These are phyloP conservation scores for Calameuta filiformis DNA, from an alignment of 2,888 invertebrate species.

Conservation along the genomic window DNA sequence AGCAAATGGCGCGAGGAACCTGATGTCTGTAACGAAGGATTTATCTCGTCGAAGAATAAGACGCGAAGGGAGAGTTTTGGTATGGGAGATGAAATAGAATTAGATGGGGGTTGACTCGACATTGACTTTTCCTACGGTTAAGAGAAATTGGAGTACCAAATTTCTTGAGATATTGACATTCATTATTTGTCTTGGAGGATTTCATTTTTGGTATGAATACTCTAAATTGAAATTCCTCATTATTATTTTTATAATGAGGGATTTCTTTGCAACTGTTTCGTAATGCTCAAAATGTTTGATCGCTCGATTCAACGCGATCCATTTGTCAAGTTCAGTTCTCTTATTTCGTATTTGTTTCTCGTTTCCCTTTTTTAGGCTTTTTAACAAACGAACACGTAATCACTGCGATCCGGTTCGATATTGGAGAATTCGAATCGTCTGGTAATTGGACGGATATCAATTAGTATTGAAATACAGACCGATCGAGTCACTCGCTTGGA, in stretches of 20 bases:
- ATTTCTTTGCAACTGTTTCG: neutral
- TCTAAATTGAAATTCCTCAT: neutral
- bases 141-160: neutral
- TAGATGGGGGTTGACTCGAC: neutral
- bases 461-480: neutral
- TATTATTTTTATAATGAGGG: neutral
- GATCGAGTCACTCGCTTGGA: neutral
- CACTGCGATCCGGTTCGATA: neutral
- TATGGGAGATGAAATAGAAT: neutral
- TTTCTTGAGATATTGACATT: neutral
- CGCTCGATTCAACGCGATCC: neutral
- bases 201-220: neutral
- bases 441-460: neutral
- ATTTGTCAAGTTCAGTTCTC: neutral
- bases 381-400: neutral
- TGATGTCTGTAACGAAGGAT: neutral
- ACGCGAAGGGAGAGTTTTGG: neutral
- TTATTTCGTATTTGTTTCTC: neutral
- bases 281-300: neutral
- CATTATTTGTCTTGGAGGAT: neutral
- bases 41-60: neutral
- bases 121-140: neutral
- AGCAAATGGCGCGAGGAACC: neutral
- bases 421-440: neutral
- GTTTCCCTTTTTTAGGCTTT: neutral